phyloP scores from a whole-genome alignment of 2,797 vertebrate genomes.

The Paratrypauchen microcephalus region DNA sequence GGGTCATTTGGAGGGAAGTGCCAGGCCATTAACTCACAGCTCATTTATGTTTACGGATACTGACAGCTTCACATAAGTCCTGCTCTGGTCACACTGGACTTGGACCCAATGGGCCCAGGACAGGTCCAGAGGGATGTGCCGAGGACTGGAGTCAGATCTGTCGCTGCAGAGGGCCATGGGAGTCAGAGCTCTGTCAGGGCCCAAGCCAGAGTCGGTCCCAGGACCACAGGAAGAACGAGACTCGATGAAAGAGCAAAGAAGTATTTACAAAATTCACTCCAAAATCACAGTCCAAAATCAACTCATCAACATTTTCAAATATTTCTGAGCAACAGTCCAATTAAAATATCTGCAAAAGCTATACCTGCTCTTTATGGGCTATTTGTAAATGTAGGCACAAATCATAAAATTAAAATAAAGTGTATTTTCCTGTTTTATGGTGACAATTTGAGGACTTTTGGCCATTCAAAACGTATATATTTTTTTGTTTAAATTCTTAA shows the following conservation, averaged over 20 bases:
- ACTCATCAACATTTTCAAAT: background rate
- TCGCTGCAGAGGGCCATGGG: conserved; percentile 19
- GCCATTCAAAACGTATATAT: too few relatives aligned
- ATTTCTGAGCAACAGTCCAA: too few relatives aligned
- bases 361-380: too few relatives aligned
- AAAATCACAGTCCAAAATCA: background rate
- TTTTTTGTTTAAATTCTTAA: too few relatives aligned
- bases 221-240: background rate
- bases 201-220: background rate
- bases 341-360: too few relatives aligned
- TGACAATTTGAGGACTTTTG: too few relatives aligned
- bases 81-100: conserved; percentile 6
- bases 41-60: conserved; percentile 41
- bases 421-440: too few relatives aligned
- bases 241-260: background rate
- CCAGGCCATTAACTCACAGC: conserved; percentile 24
- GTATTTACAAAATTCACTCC: background rate
- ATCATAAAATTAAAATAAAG: too few relatives aligned
- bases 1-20: conserved; percentile 19
- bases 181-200: conserved; percentile 21
- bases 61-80: conserved; percentile 20
- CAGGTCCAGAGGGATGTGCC: background rate
- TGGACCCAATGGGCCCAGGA: conserved; percentile 25
- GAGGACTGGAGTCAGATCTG: conserved; percentile 1
- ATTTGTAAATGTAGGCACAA: too few relatives aligned